Evolutionary conservation across 2,113 vertebrate species (phyloP), one percentile per base, ranked within the genome.

Genomic region (Triplophysa tibetana): DNA sequence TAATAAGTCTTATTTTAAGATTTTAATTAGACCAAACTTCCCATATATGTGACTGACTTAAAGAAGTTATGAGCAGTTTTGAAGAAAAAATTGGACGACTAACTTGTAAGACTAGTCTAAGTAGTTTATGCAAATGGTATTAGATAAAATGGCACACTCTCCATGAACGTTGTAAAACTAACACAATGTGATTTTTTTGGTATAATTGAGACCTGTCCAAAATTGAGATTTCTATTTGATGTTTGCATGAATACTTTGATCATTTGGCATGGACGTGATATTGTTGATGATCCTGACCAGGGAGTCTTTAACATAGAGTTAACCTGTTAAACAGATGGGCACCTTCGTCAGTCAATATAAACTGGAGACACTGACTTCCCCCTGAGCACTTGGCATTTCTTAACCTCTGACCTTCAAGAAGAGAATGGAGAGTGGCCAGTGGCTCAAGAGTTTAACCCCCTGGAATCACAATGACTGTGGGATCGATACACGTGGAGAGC

Each of bases 311-410:
- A 50, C 45, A 58, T 80, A 83, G 74, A 87, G 86, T 89, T 92
- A 91, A 92, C 90, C 89, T 90, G 88, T 93, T 91, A 90, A 93
- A 88, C 91, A 93, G 92, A 93, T 91, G 91, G 91, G 70, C 82
- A 84, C 52, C 77, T 77, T 77, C 19, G 41, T 63, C 74, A 38
- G 74, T 65, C 74, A 65, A 65, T 76, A 75, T 23, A 3, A 63
- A 75, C 73, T 75, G 41, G 60, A 75, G 75, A 77, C 75, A 38
- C 75, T 50, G 88, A 90, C 90, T 89, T 90, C 86, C 86, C 50
- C 75, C 52, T 61, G 77, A 91, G 89, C 87, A 88, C 91, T 92
- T 89, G 87, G 88, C 90, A 91, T 85, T 82, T 87, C 74, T 83
- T 91, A 89, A 91, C 92, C 91, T 81, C 84, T 91, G 84, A 90